A percentile compares a stretch with the other conserved stretches of the same genome.
These are phyloP conservation scores for Leucozona laternaria DNA, from an alignment of 2,888 invertebrate genomes.

Conservation along the genomic window DNA sequence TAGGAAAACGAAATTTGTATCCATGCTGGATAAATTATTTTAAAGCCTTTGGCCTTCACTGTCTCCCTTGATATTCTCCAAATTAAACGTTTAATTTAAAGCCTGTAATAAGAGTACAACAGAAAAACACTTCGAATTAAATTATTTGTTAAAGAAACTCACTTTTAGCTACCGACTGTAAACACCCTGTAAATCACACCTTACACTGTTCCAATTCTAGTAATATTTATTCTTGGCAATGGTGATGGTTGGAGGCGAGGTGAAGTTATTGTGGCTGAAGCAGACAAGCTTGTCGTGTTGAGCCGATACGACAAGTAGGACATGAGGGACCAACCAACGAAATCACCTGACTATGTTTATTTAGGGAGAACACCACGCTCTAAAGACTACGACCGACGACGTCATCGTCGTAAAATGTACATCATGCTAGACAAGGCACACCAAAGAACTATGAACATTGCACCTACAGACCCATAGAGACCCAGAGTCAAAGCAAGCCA, in stretches of 20 bases:
- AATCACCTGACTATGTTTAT: slow-evolving; percentile 68
- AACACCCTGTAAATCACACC: slow-evolving; percentile 27
- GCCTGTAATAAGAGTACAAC: no score
- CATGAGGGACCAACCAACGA: slow-evolving; percentile 33
- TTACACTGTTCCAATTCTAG: background rate
- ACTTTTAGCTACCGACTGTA: background rate
- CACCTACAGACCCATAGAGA: background rate
- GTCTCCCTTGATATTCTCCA: no score
- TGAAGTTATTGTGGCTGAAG: slow-evolving; percentile 6
- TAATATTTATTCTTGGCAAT: slow-evolving; percentile 39
- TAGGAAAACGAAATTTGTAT: no score
- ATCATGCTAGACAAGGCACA: slow-evolving; percentile 34
- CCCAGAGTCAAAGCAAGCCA: slow-evolving; percentile 6
- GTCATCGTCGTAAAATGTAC: slow-evolving; percentile 41
- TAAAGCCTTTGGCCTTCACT: no score
- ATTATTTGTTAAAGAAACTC: no score
- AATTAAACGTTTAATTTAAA: no score
- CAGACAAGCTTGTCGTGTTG: slow-evolving; percentile 48
- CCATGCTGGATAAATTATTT: no score
- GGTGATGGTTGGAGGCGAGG: slow-evolving; percentile 19
- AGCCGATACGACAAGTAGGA: slow-evolving; percentile 42
- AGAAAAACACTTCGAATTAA: no score
- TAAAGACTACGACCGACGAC: slow-evolving; percentile 56
- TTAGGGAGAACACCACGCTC: slow-evolving; percentile 49
- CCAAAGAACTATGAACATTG: background rate